Evolutionary conservation across 35 echinoderm and acorn worm species (phyloP).

Genomic region (Stichopus chloronotus): DNA sequence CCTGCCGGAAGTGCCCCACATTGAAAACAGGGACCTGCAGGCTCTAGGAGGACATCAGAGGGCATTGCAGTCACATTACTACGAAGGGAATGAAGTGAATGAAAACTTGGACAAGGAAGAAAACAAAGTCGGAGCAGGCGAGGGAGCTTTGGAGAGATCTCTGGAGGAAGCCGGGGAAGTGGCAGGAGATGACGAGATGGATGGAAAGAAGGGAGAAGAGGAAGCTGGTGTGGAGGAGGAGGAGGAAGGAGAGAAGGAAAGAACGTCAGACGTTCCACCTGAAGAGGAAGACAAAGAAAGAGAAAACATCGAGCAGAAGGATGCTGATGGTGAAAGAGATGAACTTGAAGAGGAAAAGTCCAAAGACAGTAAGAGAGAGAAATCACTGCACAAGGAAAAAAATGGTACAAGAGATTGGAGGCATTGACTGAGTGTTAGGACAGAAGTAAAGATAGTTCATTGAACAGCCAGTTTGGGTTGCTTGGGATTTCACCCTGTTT

Average conservation of each 20-base stretch:
- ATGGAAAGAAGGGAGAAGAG: not conserved
- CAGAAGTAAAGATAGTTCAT: not conserved
- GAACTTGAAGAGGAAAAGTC: not conserved
- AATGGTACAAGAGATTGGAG: not conserved
- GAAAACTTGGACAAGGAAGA: not conserved
- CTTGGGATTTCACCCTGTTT: too few relatives aligned
- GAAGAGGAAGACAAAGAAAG: not conserved
- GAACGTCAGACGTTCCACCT: not conserved
- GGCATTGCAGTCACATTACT: constrained; percentile 30
- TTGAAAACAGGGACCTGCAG: constrained; percentile 17
- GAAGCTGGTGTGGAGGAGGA: not conserved
- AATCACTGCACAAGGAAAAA: not conserved
- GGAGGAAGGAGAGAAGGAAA: not conserved
- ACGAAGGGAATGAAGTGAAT: not conserved
- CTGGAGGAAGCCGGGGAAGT: not conserved
- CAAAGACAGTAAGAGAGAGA: not conserved
- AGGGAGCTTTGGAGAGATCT: not conserved
- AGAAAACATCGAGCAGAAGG: not conserved
- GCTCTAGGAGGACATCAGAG: constrained; percentile 34
- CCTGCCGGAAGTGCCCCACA: not conserved
- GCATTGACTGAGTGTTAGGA: not conserved
- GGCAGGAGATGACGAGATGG: not conserved
- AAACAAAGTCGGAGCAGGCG: not conserved
- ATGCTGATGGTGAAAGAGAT: not conserved
- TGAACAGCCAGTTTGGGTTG: not conserved